phyloP scores from a whole-genome alignment of 1,140 invertebrate genomes.

The Halesus radiatus region DNA sequence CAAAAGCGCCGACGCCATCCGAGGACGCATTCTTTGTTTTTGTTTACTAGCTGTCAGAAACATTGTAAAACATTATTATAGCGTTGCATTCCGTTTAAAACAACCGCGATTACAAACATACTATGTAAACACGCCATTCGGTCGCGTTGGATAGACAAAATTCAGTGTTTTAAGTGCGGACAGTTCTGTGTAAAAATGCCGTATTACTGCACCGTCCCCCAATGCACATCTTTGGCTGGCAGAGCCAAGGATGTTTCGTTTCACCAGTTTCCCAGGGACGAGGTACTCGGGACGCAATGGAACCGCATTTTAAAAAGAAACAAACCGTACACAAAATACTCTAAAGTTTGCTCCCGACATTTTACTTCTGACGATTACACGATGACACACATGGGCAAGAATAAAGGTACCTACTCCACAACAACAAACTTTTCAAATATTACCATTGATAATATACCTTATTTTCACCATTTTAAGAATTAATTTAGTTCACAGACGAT shows the following conservation, averaged over 20 bases:
- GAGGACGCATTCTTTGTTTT: conserved; percentile 40
- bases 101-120: not conserved
- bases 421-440: too few relatives aligned
- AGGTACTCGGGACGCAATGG: conserved; percentile 64
- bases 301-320: conserved; percentile 66
- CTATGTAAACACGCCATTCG: conserved; percentile 11
- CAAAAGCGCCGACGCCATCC: conserved; percentile 32
- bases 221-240: conserved; percentile 68
- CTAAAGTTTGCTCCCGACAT: conserved; percentile 68
- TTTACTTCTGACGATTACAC: conserved; percentile 67
- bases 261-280: conserved; percentile 67
- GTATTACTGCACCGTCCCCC: conserved; percentile 67
- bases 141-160: not conserved
- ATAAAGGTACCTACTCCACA: conserved; percentile 62
- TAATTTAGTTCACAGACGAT: too few relatives aligned
- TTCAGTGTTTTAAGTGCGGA: conserved; percentile 44
- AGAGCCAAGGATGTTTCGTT: conserved; percentile 68
- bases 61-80: conserved; percentile 12
- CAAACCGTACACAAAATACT: conserved; percentile 68
- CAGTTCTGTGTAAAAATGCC: conserved; percentile 59
- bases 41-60: conserved; percentile 38
- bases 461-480: too few relatives aligned
- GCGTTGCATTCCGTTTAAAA: not conserved
- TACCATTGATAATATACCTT: too few relatives aligned
- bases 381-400: conserved; percentile 65